Evolutionary conservation across 2,888 invertebrate species (phyloP).

Genomic region (Hoplodrina ambigua): DNA sequence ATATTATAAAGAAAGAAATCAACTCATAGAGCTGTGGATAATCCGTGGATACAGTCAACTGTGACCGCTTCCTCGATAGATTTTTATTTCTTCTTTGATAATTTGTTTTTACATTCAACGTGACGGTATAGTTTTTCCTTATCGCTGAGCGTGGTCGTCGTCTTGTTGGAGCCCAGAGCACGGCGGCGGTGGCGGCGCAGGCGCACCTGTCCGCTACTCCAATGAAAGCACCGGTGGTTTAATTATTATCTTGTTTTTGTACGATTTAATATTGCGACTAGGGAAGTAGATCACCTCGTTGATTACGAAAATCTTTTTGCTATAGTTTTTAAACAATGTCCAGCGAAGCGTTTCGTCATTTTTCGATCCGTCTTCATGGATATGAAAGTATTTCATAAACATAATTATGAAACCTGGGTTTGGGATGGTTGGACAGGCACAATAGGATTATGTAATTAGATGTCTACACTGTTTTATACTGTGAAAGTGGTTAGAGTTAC

Average conservation of each 20-base stretch:
- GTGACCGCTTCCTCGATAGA: slow-evolving; percentile 88
- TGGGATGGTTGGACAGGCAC: slow-evolving; percentile 23
- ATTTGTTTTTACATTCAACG: slow-evolving; percentile 87
- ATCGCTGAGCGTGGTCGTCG: slow-evolving; percentile 70
- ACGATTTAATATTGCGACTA: slow-evolving; percentile 85
- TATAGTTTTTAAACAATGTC: slow-evolving; percentile 80
- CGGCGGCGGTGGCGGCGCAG: slow-evolving; percentile 46
- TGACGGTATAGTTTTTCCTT: slow-evolving; percentile 82
- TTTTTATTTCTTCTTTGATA: slow-evolving; percentile 87
- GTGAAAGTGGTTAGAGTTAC: slow-evolving; percentile 29
- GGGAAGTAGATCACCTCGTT: slow-evolving; percentile 87
- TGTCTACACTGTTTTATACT: slow-evolving; percentile 34
- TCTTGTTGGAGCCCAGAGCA: slow-evolving; percentile 74
- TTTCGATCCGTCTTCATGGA: slow-evolving; percentile 74
- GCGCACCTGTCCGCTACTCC: slow-evolving; percentile 78
- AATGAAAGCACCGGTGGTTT: slow-evolving; percentile 83
- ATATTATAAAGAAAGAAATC: slow-evolving; percentile 81
- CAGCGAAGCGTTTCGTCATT: slow-evolving; percentile 79
- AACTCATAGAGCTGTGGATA: slow-evolving; percentile 84
- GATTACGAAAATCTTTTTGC: slow-evolving; percentile 87
- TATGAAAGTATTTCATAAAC: slow-evolving; percentile 77
- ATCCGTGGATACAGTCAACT: slow-evolving; percentile 87
- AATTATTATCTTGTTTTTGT: slow-evolving; percentile 87
- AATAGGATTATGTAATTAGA: slow-evolving; percentile 48
- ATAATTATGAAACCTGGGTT: slow-evolving; percentile 67